Base-by-base conservation (phyloP, 2,113 vertebrate genomes). In the Tamias sibiricus region DNA sequence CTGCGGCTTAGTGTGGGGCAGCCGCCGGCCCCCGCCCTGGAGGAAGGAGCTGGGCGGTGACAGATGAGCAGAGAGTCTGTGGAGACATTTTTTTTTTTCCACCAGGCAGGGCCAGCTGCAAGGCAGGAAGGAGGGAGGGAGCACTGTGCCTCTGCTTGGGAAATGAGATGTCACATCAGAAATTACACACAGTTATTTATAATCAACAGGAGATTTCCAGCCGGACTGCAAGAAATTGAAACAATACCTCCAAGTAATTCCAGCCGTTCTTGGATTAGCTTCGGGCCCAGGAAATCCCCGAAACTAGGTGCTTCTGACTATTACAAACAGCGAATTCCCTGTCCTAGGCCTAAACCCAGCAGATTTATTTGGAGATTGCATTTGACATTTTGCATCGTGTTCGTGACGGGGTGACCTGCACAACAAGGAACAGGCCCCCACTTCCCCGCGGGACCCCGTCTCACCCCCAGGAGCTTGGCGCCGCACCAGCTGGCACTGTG, bases 81-180 rank as follows among this genome's bases (percentile, higher is more conserved):
- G 20, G 11, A 0, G 37, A 52, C 49, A 8, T 42, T 44, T 28
- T 44, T 30, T 11, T 16, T 44, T 30, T 11, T 16, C 1, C 40
- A 9, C n/a, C 0, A 24, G 54, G 37, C 22, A 47, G 28, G n/a
- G 49, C 44, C 64, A 19, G 80, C 75, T 37, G 5, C 42, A 5
- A 12, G 85, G 59, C 47, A 0, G 76, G 69, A 0, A 4, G 0
- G 1, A 37, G 32, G 66, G 66, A n/a, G 28, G 44, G 8, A 3
- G 52, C 28, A 0, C 7, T 30, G 62, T 8, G 47, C 72, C 88
- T 57, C 74, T 69, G 69, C 69, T 35, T 59, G 76, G 87, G 92
- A 91, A 97, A 80, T 37, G 83, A 87, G 94, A 22, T 83, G 97
- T 95, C 97, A 79, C 77, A 0, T 40, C 69, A 17, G 79, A 95